Percentiles rank a stretch among this genome's conserved stretches.
Evolutionary conservation across 2,888 invertebrate genomes (phyloP).

Genomic region (Alloplasta piceator): DNA sequence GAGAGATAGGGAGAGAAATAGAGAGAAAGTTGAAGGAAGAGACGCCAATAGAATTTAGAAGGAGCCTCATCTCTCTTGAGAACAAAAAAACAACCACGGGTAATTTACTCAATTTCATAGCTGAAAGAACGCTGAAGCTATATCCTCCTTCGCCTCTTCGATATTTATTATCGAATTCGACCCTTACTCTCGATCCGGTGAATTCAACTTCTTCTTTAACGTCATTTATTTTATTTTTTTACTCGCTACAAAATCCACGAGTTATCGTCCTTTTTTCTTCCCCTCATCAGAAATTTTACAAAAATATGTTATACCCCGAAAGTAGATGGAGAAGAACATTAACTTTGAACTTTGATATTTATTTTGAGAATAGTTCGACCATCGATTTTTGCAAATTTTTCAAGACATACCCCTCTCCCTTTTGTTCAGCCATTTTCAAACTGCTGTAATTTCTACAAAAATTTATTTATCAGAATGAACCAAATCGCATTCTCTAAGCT

Average conservation of each 20-base stretch:
- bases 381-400: no score
- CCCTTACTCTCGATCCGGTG: conserved; percentile 17
- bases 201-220: conserved; percentile 13
- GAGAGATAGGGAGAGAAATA: not conserved
- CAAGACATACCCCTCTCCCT: no score
- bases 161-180: conserved; percentile 48
- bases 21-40: conserved; percentile 24
- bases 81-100: conserved; percentile 27
- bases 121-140: conserved; percentile 21
- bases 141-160: conserved; percentile 28
- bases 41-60: conserved; percentile 52
- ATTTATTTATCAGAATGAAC: no score
- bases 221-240: not conserved
- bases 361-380: no score
- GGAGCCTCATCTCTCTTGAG: conserved; percentile 30
- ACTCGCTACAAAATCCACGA: not conserved
- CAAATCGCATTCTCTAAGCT: no score
- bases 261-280: no score
- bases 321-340: no score
- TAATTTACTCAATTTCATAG: conserved; percentile 54
- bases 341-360: no score
- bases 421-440: no score
- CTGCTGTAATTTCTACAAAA: no score
- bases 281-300: no score
- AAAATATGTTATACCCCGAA: no score